Base-by-base conservation (phyloP, 1,140 invertebrate species). In the Bombus affinis region DNA sequence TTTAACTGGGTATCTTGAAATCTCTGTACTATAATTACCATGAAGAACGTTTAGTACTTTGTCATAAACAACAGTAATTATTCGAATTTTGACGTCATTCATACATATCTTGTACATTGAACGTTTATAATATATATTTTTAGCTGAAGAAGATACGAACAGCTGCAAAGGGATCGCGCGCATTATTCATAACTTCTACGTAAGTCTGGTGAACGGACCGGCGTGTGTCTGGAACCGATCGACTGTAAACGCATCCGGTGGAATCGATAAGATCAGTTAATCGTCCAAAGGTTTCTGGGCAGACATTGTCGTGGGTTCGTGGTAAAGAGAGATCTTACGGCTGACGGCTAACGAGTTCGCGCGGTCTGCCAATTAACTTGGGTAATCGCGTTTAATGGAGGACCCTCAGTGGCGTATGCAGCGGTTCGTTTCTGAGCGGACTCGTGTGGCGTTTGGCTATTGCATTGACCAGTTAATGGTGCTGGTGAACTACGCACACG, bases 301-400 rank as follows among this genome's bases (percentile, higher is more conserved):
- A 57, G 32, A 72, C 82, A 75, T 70, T 70, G 73, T 86, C 68
- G 70, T 44, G 53, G 71, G 37, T 57, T 68, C 35, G 35, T n/a
- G 53, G 59, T 39, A 73, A 81, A 81, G 53, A 79, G 72, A 76
- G 59, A 91, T 73, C 85, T 81, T 91, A 92, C 86, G 88, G 79
- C 77, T 83, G 83, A 83, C 90, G 81, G 84, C 87, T 93, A 93
- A 92, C 86, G 90, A 92, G 91, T 91, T 90, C 86, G 92, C 92
- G 86, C 91, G 83, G 84, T 78, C 84, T 86, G 90, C 90, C 92
- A 92, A 93, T 93, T 93, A 93, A 92, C 90, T 92, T 86, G 88
- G 90, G 86, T 91, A 91, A 93, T 93, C 89, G 89, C 83, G 87
- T 93, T 92, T 92, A 92, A 93, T 91, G 86, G 89, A 89, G 86